phyloP scores from a whole-genome alignment of 64 coral and sea anemone genomes.

The Actinia equina region DNA sequence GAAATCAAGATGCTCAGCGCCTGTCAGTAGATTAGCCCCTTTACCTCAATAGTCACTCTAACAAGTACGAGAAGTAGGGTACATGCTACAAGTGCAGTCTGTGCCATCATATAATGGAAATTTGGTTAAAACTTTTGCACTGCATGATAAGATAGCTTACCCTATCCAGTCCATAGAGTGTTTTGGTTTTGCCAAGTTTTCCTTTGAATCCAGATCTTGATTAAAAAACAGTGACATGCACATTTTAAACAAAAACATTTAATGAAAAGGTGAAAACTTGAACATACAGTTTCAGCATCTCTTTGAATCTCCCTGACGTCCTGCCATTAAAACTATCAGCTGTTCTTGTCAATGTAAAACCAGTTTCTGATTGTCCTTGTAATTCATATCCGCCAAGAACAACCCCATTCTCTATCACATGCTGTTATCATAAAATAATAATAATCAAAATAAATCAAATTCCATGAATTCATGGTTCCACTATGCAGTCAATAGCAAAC shows the following conservation, averaged over 20 bases:
- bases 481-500: too few relatives aligned
- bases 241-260: not conserved
- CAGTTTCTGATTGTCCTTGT: not conserved
- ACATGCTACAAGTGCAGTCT: too few relatives aligned
- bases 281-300: slow-evolving; percentile 56
- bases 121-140: too few relatives aligned
- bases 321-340: slow-evolving; percentile 39
- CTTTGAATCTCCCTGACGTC: slow-evolving; percentile 46
- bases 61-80: too few relatives aligned
- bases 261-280: not conserved
- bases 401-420: slow-evolving; percentile 47
- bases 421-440: not conserved
- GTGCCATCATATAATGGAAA: too few relatives aligned
- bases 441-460: too few relatives aligned
- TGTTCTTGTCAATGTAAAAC: slow-evolving; percentile 30
- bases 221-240: not conserved
- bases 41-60: too few relatives aligned
- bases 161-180: slow-evolving; percentile 84
- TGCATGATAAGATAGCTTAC: slow-evolving; percentile 12
- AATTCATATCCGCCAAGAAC: slow-evolving; percentile 53
- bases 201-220: slow-evolving; percentile 83
- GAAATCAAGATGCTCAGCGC: not conserved
- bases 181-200: slow-evolving; percentile 83
- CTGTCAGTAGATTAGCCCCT: too few relatives aligned
- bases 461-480: too few relatives aligned